phyloP scores from a whole-genome alignment of 1,140 invertebrate genomes.

The Kradibia gibbosae region DNA sequence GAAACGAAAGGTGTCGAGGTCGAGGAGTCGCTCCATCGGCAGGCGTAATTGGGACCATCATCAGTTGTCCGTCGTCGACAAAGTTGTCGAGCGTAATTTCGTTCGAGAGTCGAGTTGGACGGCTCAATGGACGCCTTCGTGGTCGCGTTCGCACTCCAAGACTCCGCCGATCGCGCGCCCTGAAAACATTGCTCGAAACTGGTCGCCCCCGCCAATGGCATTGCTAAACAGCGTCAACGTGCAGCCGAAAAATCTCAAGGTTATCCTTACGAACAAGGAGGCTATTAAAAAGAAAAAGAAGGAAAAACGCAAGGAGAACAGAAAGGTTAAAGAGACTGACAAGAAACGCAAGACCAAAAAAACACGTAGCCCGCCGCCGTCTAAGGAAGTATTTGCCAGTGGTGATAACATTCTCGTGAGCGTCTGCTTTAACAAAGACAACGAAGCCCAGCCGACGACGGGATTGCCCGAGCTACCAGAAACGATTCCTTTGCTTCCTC shows the following conservation, averaged over 20 bases:
- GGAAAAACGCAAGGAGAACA: conserved; percentile 72
- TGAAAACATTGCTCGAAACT: conserved; percentile 63
- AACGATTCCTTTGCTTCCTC: conserved; percentile 68
- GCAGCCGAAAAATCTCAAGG: conserved; percentile 71
- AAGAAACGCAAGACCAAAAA: conserved; percentile 72
- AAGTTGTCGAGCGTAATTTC: conserved; percentile 57
- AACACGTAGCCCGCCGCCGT: conserved; percentile 74
- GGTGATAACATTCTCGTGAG: conserved; percentile 93
- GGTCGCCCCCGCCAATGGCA: conserved; percentile 60
- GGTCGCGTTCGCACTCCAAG: conserved; percentile 72
- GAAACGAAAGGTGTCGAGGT: conserved; percentile 65
- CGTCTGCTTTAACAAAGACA: conserved; percentile 89
- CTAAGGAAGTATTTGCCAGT: conserved; percentile 92
- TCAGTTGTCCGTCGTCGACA: conserved; percentile 55
- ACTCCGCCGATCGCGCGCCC: conserved; percentile 65
- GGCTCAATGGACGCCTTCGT: conserved; percentile 70
- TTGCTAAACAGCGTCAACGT: conserved; percentile 59
- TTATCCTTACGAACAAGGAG: conserved; percentile 75
- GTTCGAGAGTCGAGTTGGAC: conserved; percentile 57
- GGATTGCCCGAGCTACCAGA: conserved; percentile 62
- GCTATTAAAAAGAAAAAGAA: conserved; percentile 76
- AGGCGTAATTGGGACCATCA: conserved; percentile 58
- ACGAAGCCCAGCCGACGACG: conserved; percentile 64
- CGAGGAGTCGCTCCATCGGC: conserved; percentile 63
- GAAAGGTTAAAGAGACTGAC: conserved; percentile 68